Evolutionary conservation across 2,888 invertebrate species (phyloP).

Genomic region (Eucriotettix oculatus): DNA sequence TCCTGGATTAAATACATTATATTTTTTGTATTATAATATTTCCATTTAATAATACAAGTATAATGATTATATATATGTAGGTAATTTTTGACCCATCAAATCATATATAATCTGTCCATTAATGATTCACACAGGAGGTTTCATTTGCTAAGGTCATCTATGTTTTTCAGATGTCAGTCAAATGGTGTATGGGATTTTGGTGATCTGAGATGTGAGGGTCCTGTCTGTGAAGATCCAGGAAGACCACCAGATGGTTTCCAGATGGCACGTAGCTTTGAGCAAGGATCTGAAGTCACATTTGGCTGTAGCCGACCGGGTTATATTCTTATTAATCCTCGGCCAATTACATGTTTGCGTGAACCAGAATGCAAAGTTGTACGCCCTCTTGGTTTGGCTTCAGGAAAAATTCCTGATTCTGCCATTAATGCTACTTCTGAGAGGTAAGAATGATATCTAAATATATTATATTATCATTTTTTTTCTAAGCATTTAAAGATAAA

Average conservation of each 20-base stretch:
- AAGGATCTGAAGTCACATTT: conserved; percentile 81
- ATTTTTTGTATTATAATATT: no score
- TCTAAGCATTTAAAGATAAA: no score
- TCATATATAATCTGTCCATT: no score
- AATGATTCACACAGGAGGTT: no score
- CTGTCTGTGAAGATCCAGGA: conserved; percentile 91
- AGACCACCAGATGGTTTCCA: conserved; percentile 85
- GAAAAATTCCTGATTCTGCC: conserved; percentile 83
- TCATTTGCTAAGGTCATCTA: no score
- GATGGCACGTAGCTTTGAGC: conserved; percentile 66
- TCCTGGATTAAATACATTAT: no score
- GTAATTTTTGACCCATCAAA: no score
- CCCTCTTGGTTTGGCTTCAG: conserved; percentile 80
- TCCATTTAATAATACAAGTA: no score
- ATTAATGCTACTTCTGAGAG: conserved; percentile 90
- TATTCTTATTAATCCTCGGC: conserved; percentile 77
- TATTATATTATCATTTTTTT: neutral
- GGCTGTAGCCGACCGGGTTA: conserved; percentile 84
- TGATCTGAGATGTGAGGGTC: conserved; percentile 87
- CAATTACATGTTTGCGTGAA: conserved; percentile 77
- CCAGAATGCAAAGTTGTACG: conserved; percentile 87
- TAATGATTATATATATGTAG: no score
- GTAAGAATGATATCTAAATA: conserved; percentile 11
- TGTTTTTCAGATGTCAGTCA: conserved; percentile 52
- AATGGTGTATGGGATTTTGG: conserved; percentile 97